These are phyloP conservation scores for Ormyrus nitidulus DNA, from an alignment of 2,888 invertebrate genomes.

Conservation along the genomic window DNA sequence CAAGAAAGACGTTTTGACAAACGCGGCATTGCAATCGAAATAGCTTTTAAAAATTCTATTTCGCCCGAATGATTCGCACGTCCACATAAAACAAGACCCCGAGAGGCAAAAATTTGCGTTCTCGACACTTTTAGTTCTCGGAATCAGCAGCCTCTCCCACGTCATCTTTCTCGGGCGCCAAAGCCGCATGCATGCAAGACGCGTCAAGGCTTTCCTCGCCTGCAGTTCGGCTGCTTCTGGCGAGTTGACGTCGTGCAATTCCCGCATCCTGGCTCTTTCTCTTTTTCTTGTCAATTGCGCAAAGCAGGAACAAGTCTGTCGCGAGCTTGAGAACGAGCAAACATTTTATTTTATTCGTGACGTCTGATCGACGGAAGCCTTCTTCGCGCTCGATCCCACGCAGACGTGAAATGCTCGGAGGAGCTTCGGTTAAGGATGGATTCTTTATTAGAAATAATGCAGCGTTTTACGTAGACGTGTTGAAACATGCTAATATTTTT, in stretches of 20 bases:
- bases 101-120: not conserved
- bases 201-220: not conserved
- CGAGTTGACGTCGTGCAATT: conserved; percentile 13
- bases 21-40: not conserved
- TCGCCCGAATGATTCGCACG: not conserved
- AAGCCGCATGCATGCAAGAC: not conserved
- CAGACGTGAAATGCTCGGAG: too few relatives aligned
- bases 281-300: not conserved
- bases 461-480: too few relatives aligned
- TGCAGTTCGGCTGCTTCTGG: too few relatives aligned
- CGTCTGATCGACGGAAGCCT: conserved; percentile 4
- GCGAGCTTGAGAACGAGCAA: not conserved
- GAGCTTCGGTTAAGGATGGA: too few relatives aligned
- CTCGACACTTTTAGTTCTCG: not conserved
- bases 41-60: not conserved
- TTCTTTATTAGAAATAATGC: too few relatives aligned
- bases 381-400: not conserved
- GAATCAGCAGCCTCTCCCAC: too few relatives aligned
- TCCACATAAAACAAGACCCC: not conserved
- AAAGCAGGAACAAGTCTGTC: not conserved
- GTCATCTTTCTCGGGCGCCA: not conserved
- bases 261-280: not conserved
- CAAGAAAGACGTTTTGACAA: too few relatives aligned
- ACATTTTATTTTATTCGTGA: not conserved
- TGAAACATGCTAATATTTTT: too few relatives aligned